Evolutionary conservation across 2,113 vertebrate genomes (phyloP).

Genomic region (Varanus salvator): DNA sequence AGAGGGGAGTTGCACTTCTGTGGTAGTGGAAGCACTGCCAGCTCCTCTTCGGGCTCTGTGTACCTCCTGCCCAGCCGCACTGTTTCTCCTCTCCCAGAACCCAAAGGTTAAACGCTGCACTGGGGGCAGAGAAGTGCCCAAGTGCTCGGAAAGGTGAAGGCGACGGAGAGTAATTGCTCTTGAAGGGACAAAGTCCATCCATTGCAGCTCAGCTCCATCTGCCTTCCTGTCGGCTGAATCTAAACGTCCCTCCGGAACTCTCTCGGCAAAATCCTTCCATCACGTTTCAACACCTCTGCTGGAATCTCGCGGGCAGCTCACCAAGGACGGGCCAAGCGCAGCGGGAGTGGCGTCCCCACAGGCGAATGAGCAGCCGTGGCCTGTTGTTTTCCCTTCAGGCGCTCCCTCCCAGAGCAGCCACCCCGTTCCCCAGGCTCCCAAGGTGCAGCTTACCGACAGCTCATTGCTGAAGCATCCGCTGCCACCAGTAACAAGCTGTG

Average conservation of each 20-base stretch:
- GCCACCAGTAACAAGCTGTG: not conserved
- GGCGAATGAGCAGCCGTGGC: not conserved
- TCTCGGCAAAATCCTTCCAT: not conserved
- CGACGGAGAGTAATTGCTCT: not conserved
- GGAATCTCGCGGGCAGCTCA: fast-evolving
- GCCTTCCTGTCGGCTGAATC: not conserved
- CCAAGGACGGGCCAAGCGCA: fast-evolving
- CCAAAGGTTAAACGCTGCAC: not conserved
- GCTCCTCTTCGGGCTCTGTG: too few relatives aligned
- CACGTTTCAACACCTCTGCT: fast-evolving
- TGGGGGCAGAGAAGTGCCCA: not conserved
- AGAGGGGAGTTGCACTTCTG: not conserved
- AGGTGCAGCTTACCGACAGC: not conserved
- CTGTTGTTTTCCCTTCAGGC: not conserved
- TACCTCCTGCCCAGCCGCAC: too few relatives aligned
- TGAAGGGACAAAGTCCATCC: not conserved
- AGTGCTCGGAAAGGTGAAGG: not conserved
- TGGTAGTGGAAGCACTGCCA: not conserved
- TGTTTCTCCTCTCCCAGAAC: not conserved
- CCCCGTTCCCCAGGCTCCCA: not conserved
- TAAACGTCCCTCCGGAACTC: not conserved
- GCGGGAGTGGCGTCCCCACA: not conserved
- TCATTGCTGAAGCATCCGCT: not conserved
- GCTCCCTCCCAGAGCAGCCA: not conserved
- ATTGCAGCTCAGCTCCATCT: not conserved